Base-by-base conservation (phyloP, 2,113 vertebrate genomes). In the Dicentrarchus labrax region DNA sequence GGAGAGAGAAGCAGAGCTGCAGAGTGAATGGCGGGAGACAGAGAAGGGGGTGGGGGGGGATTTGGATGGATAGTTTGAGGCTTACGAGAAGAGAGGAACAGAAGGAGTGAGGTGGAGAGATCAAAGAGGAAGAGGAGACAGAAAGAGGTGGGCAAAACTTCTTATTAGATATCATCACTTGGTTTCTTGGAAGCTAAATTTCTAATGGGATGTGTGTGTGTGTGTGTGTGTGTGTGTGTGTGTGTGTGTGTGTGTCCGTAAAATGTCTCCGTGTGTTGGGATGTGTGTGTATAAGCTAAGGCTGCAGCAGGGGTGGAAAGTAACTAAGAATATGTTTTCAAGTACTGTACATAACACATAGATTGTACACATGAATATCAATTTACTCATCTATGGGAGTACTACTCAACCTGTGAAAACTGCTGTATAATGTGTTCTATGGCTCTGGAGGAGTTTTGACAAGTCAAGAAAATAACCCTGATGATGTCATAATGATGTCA, bases 121-220 rank as follows among this genome's bases (percentile, higher is more conserved):
- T 91, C 89, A 90, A 92, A 93, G 88, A 81, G 54, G 68, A 81
- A 76, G 81, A 72, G 73, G 72, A 78, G 77, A 90, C 80, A 83
- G 82, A 78, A 91, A 84, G 82, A 90, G 81, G 82, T 83, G 86
- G 83, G 83, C 60, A 74, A 88, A 88, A 80, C 88, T 81, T 86
- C 86, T 84, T 82, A 81, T 90, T 80, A 83, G 86, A 92, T 89
- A 92, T 69, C 86, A 72, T 85, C 79, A 78, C 74, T 68, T 66
- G 54, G 61, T 79, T 83, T 86, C 83, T 82, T 82, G 80, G 76
- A 90, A 89, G 76, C 62, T 71, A 21, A 38, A 50, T 83, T 76
- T 83, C 57, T 69, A 73, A 72, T 56, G 24, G 19, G 6, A 13
- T 17, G 65, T 48, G 65, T 54, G 43, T 61, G 53, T 13, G 72